Evolutionary conservation across 2,797 vertebrate species (phyloP).

Genomic region (Urosaurus nigricauda): DNA sequence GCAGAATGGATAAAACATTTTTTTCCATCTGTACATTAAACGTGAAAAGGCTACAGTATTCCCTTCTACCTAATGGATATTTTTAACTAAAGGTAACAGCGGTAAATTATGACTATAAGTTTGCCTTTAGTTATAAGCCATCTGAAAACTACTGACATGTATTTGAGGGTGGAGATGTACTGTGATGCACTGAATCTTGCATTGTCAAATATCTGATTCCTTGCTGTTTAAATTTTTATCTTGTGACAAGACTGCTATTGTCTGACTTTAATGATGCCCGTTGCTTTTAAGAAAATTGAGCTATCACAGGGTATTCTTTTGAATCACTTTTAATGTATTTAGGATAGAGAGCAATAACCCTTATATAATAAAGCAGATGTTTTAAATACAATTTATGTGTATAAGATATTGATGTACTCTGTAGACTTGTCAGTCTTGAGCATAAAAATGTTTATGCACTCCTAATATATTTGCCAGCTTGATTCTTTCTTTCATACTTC

Average conservation of each 20-base stretch:
- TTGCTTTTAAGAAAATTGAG: constrained; percentile 39
- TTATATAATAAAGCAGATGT: not conserved
- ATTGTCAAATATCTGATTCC: constrained; percentile 45
- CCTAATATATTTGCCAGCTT: not conserved
- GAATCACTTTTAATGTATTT: not conserved
- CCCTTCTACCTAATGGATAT: constrained; percentile 69
- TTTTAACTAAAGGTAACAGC: constrained; percentile 73
- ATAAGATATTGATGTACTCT: not conserved
- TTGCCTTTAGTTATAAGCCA: constrained; percentile 69
- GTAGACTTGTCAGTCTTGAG: not conserved
- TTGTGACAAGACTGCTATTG: constrained; percentile 44
- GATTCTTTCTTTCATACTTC: not conserved
- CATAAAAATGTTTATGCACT: constrained; percentile 26
- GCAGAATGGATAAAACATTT: constrained; percentile 74
- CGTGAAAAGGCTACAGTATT: constrained; percentile 54
- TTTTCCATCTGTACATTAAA: constrained; percentile 74
- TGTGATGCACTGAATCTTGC: constrained; percentile 51
- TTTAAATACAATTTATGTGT: not conserved
- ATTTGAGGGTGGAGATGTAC: constrained; percentile 64
- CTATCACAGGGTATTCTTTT: not conserved
- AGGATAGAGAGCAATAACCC: not conserved
- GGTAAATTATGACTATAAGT: constrained; percentile 74
- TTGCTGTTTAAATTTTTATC: constrained; percentile 45
- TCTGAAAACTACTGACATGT: constrained; percentile 66
- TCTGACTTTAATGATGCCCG: constrained; percentile 15